phyloP scores from a whole-genome alignment of 2,888 invertebrate genomes.

The Tolmerus cingulatus region DNA sequence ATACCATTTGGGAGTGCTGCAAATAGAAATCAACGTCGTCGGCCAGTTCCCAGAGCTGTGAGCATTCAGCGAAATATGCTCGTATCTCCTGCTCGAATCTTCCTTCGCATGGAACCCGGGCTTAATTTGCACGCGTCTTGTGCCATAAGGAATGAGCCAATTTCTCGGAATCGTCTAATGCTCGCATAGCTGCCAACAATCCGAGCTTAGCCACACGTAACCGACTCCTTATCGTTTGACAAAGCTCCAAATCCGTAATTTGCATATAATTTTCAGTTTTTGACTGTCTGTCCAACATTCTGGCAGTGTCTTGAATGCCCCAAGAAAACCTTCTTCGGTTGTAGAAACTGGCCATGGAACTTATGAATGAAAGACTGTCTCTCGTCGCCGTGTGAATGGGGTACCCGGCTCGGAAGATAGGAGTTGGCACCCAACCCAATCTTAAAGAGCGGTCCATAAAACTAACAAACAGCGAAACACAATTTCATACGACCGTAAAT shows the following conservation, averaged over 20 bases:
- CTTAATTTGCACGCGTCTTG: conserved; percentile 22
- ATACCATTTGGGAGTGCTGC: not conserved
- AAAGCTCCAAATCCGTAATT: conserved; percentile 39
- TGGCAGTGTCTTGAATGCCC: not conserved
- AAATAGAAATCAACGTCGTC: conserved; percentile 26
- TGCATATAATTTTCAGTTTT: conserved; percentile 37
- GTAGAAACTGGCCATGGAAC: conserved; percentile 15
- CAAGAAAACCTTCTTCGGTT: not conserved
- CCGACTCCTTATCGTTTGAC: conserved; percentile 33
- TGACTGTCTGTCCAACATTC: conserved; percentile 18
- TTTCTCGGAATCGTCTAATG: conserved; percentile 31
- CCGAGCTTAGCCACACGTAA: conserved; percentile 19
- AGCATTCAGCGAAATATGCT: not conserved
- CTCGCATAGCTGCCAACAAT: not conserved
- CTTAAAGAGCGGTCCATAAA: not conserved
- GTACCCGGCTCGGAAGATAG: not conserved
- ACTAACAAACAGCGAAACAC: conserved; percentile 33
- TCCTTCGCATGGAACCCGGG: not conserved
- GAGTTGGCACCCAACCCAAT: conserved; percentile 4
- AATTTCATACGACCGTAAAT: conserved; percentile 35
- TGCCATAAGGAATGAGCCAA: conserved; percentile 7
- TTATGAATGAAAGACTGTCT: conserved; percentile 8
- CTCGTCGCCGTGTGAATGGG: conserved; percentile 2
- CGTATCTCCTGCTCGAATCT: conserved; percentile 18
- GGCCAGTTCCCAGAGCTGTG: conserved; percentile 10